Conservation (phyloP, 2,888 invertebrate species). For the Ochropleura leucogaster region DNA sequence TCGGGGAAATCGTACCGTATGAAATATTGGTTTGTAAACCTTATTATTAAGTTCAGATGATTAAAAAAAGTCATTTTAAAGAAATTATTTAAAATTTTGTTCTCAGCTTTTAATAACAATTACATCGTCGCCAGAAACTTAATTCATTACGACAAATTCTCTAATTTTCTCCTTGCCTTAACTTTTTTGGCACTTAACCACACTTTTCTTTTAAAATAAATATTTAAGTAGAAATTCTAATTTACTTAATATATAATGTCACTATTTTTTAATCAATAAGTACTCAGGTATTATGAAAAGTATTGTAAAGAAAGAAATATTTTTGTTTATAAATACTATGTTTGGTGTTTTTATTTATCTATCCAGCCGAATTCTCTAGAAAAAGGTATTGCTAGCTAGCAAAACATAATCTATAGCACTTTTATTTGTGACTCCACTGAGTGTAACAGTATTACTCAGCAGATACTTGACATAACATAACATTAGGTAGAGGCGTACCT, state of each 20-base stretch:
- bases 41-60: slow-evolving; percentile 9
- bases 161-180: not conserved
- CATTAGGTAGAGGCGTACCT: no score
- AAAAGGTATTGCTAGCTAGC: not conserved
- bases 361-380: not conserved
- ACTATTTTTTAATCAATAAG: slow-evolving; percentile 52
- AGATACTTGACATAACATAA: no score
- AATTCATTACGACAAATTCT: slow-evolving; percentile 10
- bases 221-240: slow-evolving; percentile 17
- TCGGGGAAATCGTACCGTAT: not conserved
- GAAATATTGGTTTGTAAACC: slow-evolving; percentile 16
- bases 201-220: slow-evolving; percentile 1
- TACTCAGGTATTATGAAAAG: slow-evolving; percentile 62
- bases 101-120: slow-evolving; percentile 9
- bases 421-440: no score
- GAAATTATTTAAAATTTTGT: slow-evolving; percentile 15
- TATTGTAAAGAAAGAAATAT: slow-evolving; percentile 66
- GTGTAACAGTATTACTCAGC: no score
- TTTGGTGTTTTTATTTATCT: slow-evolving; percentile 53
- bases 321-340: slow-evolving; percentile 66
- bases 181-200: not conserved
- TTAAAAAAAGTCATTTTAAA: slow-evolving; percentile 16
- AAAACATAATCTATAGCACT: no score
- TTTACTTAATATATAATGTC: slow-evolving; percentile 39
- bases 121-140: not conserved